phyloP scores from a whole-genome alignment of 2,113 vertebrate genomes.

The Crotophaga sulcirostris region DNA sequence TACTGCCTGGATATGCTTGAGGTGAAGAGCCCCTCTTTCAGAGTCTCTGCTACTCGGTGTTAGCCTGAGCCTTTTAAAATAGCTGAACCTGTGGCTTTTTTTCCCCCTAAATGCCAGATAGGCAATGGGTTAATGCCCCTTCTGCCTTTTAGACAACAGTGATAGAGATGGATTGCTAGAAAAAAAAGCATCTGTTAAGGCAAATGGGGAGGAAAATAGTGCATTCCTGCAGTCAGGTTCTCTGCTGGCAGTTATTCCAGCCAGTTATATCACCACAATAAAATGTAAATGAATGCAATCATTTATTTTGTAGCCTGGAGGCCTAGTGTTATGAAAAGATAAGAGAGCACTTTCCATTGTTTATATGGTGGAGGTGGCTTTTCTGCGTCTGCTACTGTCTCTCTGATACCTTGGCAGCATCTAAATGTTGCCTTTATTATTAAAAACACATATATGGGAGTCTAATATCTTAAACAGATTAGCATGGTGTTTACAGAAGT shows the following conservation, averaged over 20 bases:
- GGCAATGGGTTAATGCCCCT: background rate
- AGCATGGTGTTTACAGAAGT: constrained; percentile 39
- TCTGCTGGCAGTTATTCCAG: constrained; percentile 20
- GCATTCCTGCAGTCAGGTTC: background rate
- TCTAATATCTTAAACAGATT: constrained; percentile 56
- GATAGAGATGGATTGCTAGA: background rate
- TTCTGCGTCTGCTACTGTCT: constrained; percentile 3
- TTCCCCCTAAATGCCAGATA: background rate
- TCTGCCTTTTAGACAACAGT: background rate
- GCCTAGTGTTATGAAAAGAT: constrained; percentile 58
- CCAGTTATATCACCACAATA: constrained; percentile 42
- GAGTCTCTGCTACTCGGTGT: background rate
- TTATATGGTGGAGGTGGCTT: constrained; percentile 36
- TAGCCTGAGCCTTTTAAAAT: background rate
- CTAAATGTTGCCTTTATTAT: constrained; percentile 58
- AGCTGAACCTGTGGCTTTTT: background rate
- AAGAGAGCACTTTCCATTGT: constrained; percentile 64
- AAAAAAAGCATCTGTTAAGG: background rate
- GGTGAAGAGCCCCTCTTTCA: background rate
- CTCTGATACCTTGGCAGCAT: constrained; percentile 44
- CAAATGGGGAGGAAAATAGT: constrained; percentile 34
- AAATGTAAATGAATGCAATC: constrained; percentile 67
- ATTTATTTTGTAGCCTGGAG: constrained; percentile 55
- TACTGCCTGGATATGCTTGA: background rate
- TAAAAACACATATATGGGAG: constrained; percentile 49